Evolutionary conservation across 1,140 invertebrate species (phyloP), one percentile per base, ranked within the genome.

Genomic region (Heliconius himera): DNA sequence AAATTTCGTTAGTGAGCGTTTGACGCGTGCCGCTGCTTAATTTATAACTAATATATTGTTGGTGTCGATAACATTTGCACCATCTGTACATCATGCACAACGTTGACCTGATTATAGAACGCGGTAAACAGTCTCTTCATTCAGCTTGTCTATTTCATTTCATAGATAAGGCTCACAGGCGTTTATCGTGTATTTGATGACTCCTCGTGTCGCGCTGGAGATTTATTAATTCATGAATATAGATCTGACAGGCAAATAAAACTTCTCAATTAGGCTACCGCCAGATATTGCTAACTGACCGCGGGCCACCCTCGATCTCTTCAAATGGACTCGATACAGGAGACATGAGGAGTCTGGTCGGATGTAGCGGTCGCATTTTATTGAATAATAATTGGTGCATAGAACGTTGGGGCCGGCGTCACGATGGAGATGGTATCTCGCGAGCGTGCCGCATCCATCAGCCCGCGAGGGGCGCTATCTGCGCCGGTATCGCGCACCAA

Each of bases 301-400:
- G 84, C 83, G 71, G 78, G 83, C 60, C 76, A 83, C 82, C 81
- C 76, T 82, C 79, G 84, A 89, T 83, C 83, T 87, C 71, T 74
- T 75, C 60, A 78, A 78, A 76, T 38, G 36, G 74, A 74, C 51
- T 60, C 54, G 72, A 77, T 77, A 38, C n/a, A n/a, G 70, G 54
- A 76, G 56, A 74, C 74, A 82, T 70, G n/a, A n/a, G n/a, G n/a
- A n/a, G 83, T 78, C 82, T 74, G 78, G 87, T 89, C 83, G 85
- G 84, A 88, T 84, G 83, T 85, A 80, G 81, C 82, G 85, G 85
- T 88, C 83, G 87, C 84, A 88, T n/a, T n/a, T n/a, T 33, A 33
- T 93, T 92, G 91, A 92, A 93, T 93, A 92, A 83, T 92, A 93
- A 92, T 93, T 93, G 90, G 91, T 91, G 88, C 92, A 90, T 87